A percentile compares a stretch with the other conserved stretches of the same genome.
These are phyloP conservation scores for Ectobius pallidus DNA, from an alignment of 2,888 invertebrate genomes.

Conservation along the genomic window DNA sequence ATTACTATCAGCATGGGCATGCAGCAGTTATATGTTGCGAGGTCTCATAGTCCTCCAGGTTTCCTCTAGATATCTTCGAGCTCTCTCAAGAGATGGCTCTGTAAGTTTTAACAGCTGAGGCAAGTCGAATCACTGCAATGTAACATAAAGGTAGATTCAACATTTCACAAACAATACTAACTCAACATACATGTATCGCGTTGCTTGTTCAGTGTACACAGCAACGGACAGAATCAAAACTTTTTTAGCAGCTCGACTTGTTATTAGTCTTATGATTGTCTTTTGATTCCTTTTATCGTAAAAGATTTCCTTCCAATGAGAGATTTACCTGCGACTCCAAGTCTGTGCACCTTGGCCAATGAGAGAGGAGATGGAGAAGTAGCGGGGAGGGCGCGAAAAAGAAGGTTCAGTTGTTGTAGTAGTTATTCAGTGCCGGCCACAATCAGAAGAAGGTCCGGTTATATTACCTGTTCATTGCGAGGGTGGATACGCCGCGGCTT, in stretches of 20 bases:
- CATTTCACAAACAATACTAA: constrained; percentile 1
- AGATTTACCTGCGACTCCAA: neutral
- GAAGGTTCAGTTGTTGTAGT: constrained; percentile 17
- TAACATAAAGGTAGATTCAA: neutral
- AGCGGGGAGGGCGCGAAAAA: constrained; percentile 33
- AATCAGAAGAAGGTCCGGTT: constrained; percentile 11
- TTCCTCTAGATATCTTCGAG: neutral
- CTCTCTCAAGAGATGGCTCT: constrained; percentile 25
- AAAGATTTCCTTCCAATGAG: constrained; percentile 26
- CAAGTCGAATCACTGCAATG: neutral
- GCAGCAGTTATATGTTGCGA: no score
- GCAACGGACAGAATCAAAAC: neutral
- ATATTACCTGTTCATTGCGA: neutral
- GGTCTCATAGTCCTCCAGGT: neutral
- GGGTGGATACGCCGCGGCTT: neutral
- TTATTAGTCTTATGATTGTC: constrained; percentile 19
- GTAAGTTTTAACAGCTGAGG: neutral
- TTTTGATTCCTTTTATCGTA: constrained; percentile 15
- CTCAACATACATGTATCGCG: constrained; percentile 19
- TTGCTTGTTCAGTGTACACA: neutral
- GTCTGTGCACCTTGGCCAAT: constrained; percentile 1
- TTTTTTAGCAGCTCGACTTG: constrained; percentile 8
- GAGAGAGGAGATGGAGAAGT: neutral
- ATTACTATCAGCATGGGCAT: no score
- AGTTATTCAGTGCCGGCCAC: constrained; percentile 8